Conservation (phyloP, 2,113 vertebrate genomes). For the Psittacula cyanocephala region DNA sequence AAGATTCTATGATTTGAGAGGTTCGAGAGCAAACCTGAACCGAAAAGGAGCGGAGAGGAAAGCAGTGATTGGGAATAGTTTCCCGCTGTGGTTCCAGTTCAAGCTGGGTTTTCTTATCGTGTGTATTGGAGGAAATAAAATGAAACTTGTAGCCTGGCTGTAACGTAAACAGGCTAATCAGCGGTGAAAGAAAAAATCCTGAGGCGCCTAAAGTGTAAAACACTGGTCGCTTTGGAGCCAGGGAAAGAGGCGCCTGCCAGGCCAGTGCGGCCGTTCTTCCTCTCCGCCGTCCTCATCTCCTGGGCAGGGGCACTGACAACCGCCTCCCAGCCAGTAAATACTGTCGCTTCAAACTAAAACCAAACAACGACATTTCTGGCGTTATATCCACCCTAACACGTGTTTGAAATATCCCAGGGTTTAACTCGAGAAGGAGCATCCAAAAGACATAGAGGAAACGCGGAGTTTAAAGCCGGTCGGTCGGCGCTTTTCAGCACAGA, state of each 20-base stretch:
- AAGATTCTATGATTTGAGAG: background rate
- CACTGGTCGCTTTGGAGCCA: slow-evolving; percentile 8
- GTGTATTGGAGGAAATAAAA: slow-evolving; percentile 27
- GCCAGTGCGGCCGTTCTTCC: background rate
- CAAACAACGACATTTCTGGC: background rate
- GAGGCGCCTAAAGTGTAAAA: slow-evolving; percentile 19
- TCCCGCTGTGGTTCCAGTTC: background rate
- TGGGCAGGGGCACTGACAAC: background rate
- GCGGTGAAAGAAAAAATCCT: background rate
- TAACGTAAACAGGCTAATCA: slow-evolving; percentile 37
- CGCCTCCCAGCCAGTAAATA: background rate
- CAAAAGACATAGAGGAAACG: background rate
- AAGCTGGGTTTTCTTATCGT: background rate
- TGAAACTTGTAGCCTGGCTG: background rate
- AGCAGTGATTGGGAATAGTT: background rate
- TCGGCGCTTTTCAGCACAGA: background rate
- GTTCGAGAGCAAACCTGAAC: background rate
- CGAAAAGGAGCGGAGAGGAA: background rate
- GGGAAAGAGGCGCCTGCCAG: background rate
- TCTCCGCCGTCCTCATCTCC: background rate
- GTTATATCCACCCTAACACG: background rate
- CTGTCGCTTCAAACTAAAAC: accelerated
- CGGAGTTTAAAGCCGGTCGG: background rate
- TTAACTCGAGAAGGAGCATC: background rate
- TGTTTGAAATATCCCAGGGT: background rate